Percentiles rank a stretch among this genome's conserved stretches.
These are phyloP conservation scores for Rhagophthalmus giganteus DNA, from an alignment of 2,888 invertebrate genomes.

Conservation along the genomic window DNA sequence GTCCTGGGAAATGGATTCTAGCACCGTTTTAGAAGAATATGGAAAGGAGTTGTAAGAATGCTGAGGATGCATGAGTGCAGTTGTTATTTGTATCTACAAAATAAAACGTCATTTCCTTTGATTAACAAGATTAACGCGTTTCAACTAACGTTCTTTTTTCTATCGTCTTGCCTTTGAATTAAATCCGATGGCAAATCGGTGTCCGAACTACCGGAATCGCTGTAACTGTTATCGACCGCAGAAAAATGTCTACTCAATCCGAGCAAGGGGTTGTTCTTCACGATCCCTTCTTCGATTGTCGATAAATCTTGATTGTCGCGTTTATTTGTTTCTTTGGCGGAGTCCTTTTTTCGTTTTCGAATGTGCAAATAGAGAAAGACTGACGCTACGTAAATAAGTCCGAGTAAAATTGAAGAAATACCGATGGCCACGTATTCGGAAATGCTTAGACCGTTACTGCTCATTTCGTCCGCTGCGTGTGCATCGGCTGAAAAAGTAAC, in stretches of 20 bases:
- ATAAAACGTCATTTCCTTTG: not conserved
- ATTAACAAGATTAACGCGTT: not conserved
- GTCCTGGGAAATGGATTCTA: slow-evolving; percentile 42
- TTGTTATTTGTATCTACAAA: slow-evolving; percentile 62
- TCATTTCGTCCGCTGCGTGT: slow-evolving; percentile 59
- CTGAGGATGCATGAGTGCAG: slow-evolving; percentile 72
- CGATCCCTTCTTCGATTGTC: slow-evolving; percentile 67
- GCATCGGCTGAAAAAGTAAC: slow-evolving; percentile 74
- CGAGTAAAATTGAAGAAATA: slow-evolving; percentile 80
- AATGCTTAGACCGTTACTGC: slow-evolving; percentile 65
- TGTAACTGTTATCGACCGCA: slow-evolving; percentile 57
- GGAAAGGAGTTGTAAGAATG: slow-evolving; percentile 30
- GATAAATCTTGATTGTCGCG: slow-evolving; percentile 46
- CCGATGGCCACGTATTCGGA: slow-evolving; percentile 84
- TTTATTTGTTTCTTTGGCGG: slow-evolving; percentile 34
- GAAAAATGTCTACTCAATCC: slow-evolving; percentile 66
- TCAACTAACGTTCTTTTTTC: slow-evolving; percentile 49
- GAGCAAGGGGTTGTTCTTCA: slow-evolving; percentile 78
- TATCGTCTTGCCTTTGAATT: slow-evolving; percentile 48
- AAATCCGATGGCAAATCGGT: slow-evolving; percentile 63
- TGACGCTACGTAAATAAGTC: slow-evolving; percentile 83
- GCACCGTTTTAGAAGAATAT: slow-evolving; percentile 21
- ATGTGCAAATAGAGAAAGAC: slow-evolving; percentile 81
- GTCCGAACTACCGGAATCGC: slow-evolving; percentile 68
- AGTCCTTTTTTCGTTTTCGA: slow-evolving; percentile 62